phyloP scores from a whole-genome alignment of 2,113 vertebrate genomes.

The Rafetus swinhoei region DNA sequence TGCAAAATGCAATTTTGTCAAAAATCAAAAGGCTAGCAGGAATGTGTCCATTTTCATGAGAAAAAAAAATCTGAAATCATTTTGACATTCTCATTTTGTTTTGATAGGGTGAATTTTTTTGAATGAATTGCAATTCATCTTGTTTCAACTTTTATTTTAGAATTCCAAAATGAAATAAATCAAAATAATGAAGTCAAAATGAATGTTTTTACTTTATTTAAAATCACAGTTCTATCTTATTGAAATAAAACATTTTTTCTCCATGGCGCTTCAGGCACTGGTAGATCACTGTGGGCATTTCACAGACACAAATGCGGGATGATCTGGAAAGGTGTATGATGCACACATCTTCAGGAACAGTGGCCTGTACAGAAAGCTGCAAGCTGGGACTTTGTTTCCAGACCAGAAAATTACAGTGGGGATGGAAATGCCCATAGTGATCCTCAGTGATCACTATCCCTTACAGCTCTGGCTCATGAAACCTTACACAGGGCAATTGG shows the following conservation, averaged over 20 bases:
- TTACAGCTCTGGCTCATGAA: too few species aligned
- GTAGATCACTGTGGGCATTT: too few species aligned
- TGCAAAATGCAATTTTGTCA: not conserved
- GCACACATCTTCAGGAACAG: too few species aligned
- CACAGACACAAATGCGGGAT: too few species aligned
- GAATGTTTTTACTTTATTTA: not conserved
- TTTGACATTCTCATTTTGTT: not conserved
- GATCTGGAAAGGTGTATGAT: too few species aligned
- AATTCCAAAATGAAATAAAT: slow-evolving; percentile 32
- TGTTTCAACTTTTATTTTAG: slow-evolving; percentile 37
- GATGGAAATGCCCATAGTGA: too few species aligned
- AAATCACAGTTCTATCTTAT: not conserved
- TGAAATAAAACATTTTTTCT: not conserved
- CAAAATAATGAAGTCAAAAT: slow-evolving; percentile 2
- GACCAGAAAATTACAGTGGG: too few species aligned
- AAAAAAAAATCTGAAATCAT: not conserved
- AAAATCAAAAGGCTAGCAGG: rapidly evolving
- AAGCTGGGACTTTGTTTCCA: too few species aligned
- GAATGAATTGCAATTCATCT: not conserved
- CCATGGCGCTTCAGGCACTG: too few species aligned
- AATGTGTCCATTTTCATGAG: rapidly evolving
- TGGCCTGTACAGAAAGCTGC: too few species aligned
- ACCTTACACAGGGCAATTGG: too few species aligned
- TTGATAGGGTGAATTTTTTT: not conserved
- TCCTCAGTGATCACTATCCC: too few species aligned